A percentile compares a stretch with the other conserved stretches of the same genome.
Evolutionary conservation across 1,140 invertebrate species (phyloP).

Genomic region (Phymorhynchus buccinoides): DNA sequence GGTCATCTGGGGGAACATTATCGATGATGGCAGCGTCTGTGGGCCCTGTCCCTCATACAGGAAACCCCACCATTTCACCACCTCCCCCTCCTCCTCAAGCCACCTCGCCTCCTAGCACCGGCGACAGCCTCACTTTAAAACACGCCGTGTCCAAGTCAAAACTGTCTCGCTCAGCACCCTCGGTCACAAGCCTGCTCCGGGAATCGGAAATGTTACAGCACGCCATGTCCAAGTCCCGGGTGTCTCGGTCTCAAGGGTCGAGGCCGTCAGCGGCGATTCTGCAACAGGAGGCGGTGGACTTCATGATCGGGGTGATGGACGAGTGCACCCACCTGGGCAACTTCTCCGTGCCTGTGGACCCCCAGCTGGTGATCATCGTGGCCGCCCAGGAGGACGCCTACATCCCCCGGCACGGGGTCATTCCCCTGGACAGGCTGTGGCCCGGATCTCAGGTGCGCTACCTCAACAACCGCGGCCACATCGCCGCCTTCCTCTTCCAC

Average conservation of each 20-base stretch:
- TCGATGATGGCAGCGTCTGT: neutral
- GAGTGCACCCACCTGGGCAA: slow-evolving; percentile 97
- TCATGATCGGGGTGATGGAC: slow-evolving; percentile 99
- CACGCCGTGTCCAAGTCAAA: slow-evolving; percentile 42
- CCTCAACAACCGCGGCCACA: slow-evolving; percentile 86
- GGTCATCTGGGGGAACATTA: neutral
- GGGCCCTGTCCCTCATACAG: neutral
- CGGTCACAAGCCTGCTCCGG: neutral
- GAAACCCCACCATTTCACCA: neutral
- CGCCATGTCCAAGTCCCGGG: slow-evolving; percentile 39
- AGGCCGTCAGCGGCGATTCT: neutral
- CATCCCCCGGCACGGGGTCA: slow-evolving; percentile 87
- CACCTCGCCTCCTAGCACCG: neutral
- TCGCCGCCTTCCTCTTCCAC: slow-evolving; percentile 89
- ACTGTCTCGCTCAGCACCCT: slow-evolving; percentile 6
- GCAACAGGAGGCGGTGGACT: slow-evolving; percentile 78
- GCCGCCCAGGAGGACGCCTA: slow-evolving; percentile 86
- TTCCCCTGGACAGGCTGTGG: slow-evolving; percentile 90
- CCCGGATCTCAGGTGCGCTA: slow-evolving; percentile 90
- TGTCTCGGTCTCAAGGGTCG: slow-evolving; percentile 8
- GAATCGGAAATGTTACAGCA: slow-evolving; percentile 2
- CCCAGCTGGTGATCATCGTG: slow-evolving; percentile 73
- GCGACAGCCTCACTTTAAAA: slow-evolving; percentile 34
- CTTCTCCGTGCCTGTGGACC: slow-evolving; percentile 88
- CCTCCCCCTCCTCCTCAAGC: neutral